Conservation (phyloP, 2,888 invertebrate species). For the Ceramica pisi region DNA sequence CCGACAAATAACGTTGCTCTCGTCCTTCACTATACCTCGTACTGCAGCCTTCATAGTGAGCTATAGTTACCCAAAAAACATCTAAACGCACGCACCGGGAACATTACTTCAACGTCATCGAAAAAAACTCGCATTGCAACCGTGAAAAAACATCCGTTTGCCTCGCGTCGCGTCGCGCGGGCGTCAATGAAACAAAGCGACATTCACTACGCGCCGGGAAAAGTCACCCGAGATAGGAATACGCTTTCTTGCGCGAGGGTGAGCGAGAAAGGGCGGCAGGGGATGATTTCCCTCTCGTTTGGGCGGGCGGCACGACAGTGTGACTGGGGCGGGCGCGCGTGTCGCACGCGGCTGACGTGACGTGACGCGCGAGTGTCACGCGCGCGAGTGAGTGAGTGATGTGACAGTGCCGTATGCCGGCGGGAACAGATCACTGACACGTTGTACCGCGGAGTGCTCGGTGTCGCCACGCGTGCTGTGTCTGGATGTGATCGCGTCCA, state of each 20-base stretch:
- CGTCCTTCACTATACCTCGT: background rate
- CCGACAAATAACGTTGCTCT: background rate
- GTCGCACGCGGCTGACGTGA: conserved; percentile 59
- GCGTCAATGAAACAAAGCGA: conserved; percentile 86
- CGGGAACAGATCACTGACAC: background rate
- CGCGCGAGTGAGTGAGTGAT: conserved; percentile 47
- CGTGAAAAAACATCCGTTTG: conserved; percentile 71
- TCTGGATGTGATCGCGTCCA: conserved; percentile 14
- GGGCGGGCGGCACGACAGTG: conserved; percentile 79
- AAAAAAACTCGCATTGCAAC: conserved; percentile 53
- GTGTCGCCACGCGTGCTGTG: background rate
- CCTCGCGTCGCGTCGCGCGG: conserved; percentile 68
- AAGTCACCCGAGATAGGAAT: conserved; percentile 72
- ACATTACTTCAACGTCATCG: conserved; percentile 28
- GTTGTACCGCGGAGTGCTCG: background rate
- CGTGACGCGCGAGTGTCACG: conserved; percentile 40
- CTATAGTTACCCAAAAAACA: background rate
- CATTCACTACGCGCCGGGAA: conserved; percentile 81
- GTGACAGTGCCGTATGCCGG: conserved; percentile 41
- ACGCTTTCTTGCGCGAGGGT: conserved; percentile 64
- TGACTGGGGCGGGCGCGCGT: conserved; percentile 73
- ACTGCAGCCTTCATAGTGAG: background rate
- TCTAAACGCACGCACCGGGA: conserved; percentile 13
- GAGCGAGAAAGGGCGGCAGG: conserved; percentile 69
- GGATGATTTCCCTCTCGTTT: conserved; percentile 88